A percentile compares a stretch with the other conserved stretches of the same genome.
Conservation (phyloP, 2,113 vertebrate genomes). For the Nyctibius bracteatus region DNA sequence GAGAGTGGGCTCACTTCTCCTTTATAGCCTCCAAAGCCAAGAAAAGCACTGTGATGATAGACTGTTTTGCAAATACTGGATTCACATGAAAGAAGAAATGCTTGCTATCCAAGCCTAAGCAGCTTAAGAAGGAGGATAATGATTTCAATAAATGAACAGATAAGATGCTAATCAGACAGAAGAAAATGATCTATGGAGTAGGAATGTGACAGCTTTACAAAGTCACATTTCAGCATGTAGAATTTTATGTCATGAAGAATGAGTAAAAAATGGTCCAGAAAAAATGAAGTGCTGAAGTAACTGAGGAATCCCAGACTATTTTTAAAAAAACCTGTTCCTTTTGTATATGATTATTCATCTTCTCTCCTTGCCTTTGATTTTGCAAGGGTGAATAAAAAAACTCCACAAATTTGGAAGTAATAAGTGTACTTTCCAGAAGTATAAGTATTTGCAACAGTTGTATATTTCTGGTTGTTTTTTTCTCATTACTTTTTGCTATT, state of each 20-base stretch:
- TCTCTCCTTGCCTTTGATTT: not conserved
- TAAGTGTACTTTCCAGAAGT: not conserved
- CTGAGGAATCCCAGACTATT: not conserved
- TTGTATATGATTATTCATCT: not conserved
- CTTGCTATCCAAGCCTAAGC: not conserved
- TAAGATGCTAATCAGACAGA: not conserved
- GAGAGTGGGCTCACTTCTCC: accelerated
- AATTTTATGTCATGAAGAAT: not conserved
- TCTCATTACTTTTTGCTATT: not conserved
- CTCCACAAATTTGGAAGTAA: not conserved
- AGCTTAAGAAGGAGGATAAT: not conserved
- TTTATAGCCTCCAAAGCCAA: not conserved
- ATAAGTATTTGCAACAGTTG: not conserved
- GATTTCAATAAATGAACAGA: not conserved
- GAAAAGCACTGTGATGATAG: not conserved
- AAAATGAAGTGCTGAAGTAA: not conserved
- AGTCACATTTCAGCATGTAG: not conserved
- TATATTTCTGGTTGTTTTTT: not conserved
- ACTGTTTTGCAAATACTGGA: not conserved
- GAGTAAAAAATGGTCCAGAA: not conserved
- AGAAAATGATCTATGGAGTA: not conserved
- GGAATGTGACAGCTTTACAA: not conserved
- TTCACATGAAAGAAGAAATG: not conserved
- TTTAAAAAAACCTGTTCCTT: not conserved
- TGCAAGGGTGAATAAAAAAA: not conserved